Conservation (phyloP, 2,113 vertebrate genomes). For the Clupea harengus region DNA sequence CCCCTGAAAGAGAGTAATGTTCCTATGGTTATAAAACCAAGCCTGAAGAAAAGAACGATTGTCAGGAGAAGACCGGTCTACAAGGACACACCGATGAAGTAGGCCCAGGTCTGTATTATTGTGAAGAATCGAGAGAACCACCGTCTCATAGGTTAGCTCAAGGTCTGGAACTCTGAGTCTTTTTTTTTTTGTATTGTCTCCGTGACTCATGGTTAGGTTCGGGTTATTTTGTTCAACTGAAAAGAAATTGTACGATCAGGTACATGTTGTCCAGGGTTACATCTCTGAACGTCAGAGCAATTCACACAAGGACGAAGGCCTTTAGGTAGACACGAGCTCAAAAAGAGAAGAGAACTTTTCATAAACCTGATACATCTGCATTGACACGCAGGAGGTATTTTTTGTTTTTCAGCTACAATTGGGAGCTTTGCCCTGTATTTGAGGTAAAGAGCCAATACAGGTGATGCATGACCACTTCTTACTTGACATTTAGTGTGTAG, state of each 20-base stretch:
- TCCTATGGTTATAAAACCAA: conserved; percentile 48
- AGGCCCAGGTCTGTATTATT: background rate
- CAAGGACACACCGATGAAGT: background rate
- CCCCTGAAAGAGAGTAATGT: conserved; percentile 50
- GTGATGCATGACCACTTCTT: background rate
- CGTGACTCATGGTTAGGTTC: background rate
- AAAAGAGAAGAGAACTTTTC: background rate
- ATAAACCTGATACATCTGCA: too few species aligned
- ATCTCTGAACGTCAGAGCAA: background rate
- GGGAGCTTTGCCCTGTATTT: background rate
- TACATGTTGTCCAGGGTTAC: background rate
- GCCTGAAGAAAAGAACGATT: conserved; percentile 57
- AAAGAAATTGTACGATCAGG: background rate
- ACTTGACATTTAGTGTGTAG: background rate
- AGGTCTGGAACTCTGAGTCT: background rate
- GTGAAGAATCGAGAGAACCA: background rate
- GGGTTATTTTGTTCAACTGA: background rate
- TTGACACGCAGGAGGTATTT: too few species aligned
- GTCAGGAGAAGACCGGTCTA: conserved; percentile 32
- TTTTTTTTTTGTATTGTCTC: background rate
- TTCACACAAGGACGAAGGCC: background rate
- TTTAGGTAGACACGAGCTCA: background rate
- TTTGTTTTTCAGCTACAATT: background rate
- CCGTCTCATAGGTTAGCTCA: background rate
- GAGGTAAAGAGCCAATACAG: background rate